Evolutionary conservation across 2,797 vertebrate genomes (phyloP).

Genomic region (Pelodytes ibericus): DNA sequence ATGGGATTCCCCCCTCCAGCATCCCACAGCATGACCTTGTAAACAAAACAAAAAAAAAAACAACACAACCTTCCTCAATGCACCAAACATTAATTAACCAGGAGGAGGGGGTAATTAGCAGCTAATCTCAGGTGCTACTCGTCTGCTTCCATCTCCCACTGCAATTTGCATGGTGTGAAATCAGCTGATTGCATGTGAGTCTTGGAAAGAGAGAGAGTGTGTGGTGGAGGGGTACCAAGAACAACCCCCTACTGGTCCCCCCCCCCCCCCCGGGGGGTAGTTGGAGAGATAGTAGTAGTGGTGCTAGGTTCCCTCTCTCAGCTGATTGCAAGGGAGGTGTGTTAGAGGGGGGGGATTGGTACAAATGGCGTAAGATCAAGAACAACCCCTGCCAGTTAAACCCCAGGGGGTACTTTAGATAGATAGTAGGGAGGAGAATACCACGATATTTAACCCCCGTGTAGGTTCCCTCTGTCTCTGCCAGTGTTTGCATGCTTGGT

Average conservation of each 20-base stretch:
- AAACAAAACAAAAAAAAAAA: too few species aligned
- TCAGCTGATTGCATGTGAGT: slow-evolving; percentile 40
- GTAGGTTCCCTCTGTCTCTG: neutral
- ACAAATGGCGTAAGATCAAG: too few species aligned
- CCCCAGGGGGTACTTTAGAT: slow-evolving; percentile 9
- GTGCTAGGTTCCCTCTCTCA: too few species aligned
- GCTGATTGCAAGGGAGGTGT: neutral
- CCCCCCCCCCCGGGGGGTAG: neutral
- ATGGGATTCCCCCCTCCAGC: too few species aligned
- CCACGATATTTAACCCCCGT: slow-evolving; percentile 59
- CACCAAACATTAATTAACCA: slow-evolving; percentile 40
- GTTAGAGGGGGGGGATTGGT: too few species aligned
- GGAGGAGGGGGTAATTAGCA: slow-evolving; percentile 53
- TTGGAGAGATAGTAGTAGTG: slow-evolving; percentile 48
- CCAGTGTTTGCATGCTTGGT: slow-evolving; percentile 39
- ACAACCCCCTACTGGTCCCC: neutral
- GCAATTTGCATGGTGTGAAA: slow-evolving; percentile 24
- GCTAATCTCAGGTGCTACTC: neutral
- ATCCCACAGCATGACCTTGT: slow-evolving; percentile 15
- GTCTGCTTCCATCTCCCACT: neutral
- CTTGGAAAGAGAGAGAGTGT: neutral
- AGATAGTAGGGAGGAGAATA: slow-evolving; percentile 47
- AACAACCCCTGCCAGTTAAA: too few species aligned
- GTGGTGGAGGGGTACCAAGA: neutral
- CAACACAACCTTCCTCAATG: neutral